Evolutionary conservation across 1,140 invertebrate species (phyloP), one percentile per base, ranked within the genome.

Genomic region (Drosophila tani): DNA sequence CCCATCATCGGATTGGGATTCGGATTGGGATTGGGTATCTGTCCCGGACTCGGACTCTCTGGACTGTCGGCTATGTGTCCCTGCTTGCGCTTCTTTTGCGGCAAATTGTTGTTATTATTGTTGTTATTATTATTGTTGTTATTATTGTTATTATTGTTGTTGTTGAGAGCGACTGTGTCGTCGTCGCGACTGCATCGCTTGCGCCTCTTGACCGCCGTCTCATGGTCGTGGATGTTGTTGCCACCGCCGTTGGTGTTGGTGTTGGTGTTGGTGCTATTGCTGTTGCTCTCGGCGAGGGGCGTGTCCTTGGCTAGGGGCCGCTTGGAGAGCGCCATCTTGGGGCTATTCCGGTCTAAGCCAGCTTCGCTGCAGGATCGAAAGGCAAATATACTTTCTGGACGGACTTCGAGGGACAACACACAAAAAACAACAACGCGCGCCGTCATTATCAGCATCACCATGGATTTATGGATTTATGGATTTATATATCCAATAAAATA

Each of bases 71-170:
- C 38, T 7, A 76, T 67, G 24, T 57, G 62, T 15, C 53, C 68
- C 32, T 41, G 74, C 14, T 76, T 81, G 19, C 49, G 69, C 21
- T 69, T 67, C 67, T 78, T 70, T 49, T 75, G 75, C 15, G 65
- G 79, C 71, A 84, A 67, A 27, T 56, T 66, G 50, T 63, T 66
- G 29, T 78, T 62, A 21, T 24, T 73, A 15, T 14, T 75, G 21
- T 40, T 62, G 6, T 65, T 29, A 35, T 93, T 92, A 24, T 95
- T 93, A 5, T 93, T 95, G 40, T 75, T 96, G 95, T 90, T 96
- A 95, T 73, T 96, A 95, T 5, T 95, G 95, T 68, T 95, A 43
- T 40, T 75, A 14, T 79, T 76, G 49, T 90, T 90, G 65, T 88
- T 91, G 64, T 75, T 86, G 21, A 51, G 79, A 35, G 41, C 77